Percentiles rank a stretch among this genome's conserved stretches.
Evolutionary conservation across 2,797 vertebrate genomes (phyloP).

Genomic region (Sebastiscus albofasciatus): DNA sequence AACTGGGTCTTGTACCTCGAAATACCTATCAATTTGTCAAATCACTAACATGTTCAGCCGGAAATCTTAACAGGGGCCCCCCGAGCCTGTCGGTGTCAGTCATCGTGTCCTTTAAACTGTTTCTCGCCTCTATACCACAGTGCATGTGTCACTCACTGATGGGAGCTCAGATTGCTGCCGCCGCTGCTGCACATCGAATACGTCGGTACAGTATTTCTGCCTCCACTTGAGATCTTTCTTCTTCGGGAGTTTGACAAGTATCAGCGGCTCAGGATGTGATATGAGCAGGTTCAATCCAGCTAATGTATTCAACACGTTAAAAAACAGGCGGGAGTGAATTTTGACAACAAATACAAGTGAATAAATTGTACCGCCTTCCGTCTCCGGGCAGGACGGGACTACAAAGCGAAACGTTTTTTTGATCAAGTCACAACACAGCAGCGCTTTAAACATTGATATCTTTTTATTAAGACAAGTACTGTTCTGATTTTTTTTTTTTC

Average conservation of each 20-base stretch:
- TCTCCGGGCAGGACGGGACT: slow-evolving; percentile 15
- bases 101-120: slow-evolving; percentile 58
- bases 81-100: slow-evolving; percentile 65
- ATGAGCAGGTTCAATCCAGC: slow-evolving; percentile 43
- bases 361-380: slow-evolving; percentile 4
- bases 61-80: slow-evolving; percentile 57
- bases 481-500: slow-evolving; percentile 90
- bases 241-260: slow-evolving; percentile 55
- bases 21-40: slow-evolving; percentile 79
- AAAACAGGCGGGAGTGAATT: slow-evolving; percentile 21
- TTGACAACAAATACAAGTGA: slow-evolving; percentile 37
- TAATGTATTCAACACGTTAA: slow-evolving; percentile 47
- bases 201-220: slow-evolving; percentile 38
- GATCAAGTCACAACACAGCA: slow-evolving; percentile 50
- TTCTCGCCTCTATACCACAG: slow-evolving; percentile 35
- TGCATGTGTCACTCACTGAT: slow-evolving; percentile 59
- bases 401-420: slow-evolving; percentile 34
- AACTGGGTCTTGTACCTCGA: slow-evolving; percentile 66
- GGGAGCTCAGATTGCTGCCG: slow-evolving; percentile 45
- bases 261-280: slow-evolving; percentile 45
- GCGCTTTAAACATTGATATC: slow-evolving; percentile 94
- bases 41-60: slow-evolving; percentile 62
- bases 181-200: slow-evolving; percentile 28
- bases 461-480: slow-evolving; percentile 99
- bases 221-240: slow-evolving; percentile 26